A percentile compares a stretch with the other conserved stretches of the same genome.
Evolutionary conservation across 1,140 invertebrate species (phyloP).

Genomic region (Antheraea pernyi): DNA sequence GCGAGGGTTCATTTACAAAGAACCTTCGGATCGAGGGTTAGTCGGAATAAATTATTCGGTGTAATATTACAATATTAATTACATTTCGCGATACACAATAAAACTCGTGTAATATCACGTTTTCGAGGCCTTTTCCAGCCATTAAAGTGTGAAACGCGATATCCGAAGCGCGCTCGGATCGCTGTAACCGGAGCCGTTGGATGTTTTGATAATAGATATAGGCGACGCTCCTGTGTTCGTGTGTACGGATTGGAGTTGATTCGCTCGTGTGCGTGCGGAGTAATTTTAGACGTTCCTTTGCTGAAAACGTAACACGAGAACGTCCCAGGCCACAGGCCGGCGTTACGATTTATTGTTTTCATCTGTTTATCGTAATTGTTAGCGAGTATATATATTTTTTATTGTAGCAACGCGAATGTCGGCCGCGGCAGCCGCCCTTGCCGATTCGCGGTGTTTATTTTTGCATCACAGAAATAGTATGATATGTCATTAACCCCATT

Average conservation of each 20-base stretch:
- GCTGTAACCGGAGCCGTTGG: conserved; percentile 74
- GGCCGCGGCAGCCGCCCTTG: conserved; percentile 37
- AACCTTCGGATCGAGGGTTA: conserved; percentile 41
- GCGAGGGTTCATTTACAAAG: conserved; percentile 50
- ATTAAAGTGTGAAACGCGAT: conserved; percentile 78
- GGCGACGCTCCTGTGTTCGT: conserved; percentile 58
- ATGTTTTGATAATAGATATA: conserved; percentile 80
- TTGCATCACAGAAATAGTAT: conserved; percentile 74
- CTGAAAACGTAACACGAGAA: conserved; percentile 75
- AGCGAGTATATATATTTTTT: conserved; percentile 31
- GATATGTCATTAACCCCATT: conserved; percentile 76
- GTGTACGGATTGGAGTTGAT: conserved; percentile 44
- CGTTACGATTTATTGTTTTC: conserved; percentile 77
- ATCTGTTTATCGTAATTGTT: conserved; percentile 63
- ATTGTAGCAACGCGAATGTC: conserved; percentile 25
- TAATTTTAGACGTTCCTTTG: conserved; percentile 79
- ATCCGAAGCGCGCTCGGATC: conserved; percentile 76
- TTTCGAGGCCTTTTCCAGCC: conserved; percentile 79
- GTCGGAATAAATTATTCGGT: conserved; percentile 71
- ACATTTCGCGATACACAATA: conserved; percentile 76
- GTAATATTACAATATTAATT: conserved; percentile 76
- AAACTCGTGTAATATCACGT: conserved; percentile 78
- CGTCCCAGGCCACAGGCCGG: conserved; percentile 73
- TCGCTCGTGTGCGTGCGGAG: conserved; percentile 61
- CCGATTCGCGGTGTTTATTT: conserved; percentile 66